Evolutionary conservation across 2,888 invertebrate genomes (phyloP).

Genomic region (Zaprionus obscuricornis): DNA sequence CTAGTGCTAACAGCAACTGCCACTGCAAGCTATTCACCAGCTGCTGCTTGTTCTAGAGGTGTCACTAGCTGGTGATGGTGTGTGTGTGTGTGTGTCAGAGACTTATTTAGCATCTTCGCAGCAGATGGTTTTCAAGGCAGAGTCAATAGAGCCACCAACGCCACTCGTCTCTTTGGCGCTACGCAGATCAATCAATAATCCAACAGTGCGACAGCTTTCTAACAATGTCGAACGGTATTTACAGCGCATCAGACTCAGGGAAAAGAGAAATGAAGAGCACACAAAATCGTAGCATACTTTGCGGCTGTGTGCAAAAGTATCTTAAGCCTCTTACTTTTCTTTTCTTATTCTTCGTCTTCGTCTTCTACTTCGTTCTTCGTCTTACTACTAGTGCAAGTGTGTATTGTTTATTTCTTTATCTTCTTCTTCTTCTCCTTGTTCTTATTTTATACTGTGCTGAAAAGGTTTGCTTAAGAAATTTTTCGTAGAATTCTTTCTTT

Average conservation of each 20-base stretch:
- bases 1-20: conserved; percentile 12
- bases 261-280: no score
- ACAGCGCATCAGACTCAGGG: no score
- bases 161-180: neutral
- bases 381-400: neutral
- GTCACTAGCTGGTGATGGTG: conserved; percentile 9
- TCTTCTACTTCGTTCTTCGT: no score
- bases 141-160: conserved; percentile 2
- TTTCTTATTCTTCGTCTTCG: no score
- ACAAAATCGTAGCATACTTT: no score
- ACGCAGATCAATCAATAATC: conserved; percentile 24
- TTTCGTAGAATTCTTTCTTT: neutral
- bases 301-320: no score
- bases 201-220: no score
- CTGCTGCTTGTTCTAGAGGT: conserved; percentile 11
- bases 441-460: no score
- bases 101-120: no score
- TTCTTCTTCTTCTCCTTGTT: neutral
- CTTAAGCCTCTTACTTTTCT: no score
- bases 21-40: conserved; percentile 9
- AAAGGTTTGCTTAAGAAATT: conserved; percentile 7
- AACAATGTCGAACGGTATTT: no score
- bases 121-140: no score
- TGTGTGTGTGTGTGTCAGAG: neutral
- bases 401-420: neutral